These are phyloP conservation scores for Eupithecia subumbrata DNA, from an alignment of 2,888 invertebrate genomes.

Conservation along the genomic window DNA sequence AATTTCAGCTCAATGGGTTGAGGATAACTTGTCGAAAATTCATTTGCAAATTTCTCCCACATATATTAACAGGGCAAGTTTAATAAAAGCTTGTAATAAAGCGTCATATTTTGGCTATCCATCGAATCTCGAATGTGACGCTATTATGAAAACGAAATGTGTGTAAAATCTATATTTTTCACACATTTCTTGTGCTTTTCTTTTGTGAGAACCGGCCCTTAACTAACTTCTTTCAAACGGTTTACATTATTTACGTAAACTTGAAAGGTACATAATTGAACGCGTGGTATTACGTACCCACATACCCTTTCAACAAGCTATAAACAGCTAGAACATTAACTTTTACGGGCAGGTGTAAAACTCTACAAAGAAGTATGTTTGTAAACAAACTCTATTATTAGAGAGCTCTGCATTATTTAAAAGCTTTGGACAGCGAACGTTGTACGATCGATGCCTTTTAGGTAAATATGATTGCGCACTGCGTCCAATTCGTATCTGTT, in stretches of 20 bases:
- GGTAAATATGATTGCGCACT: not conserved
- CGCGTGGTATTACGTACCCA: not conserved
- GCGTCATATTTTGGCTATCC: no score
- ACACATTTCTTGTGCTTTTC: not conserved
- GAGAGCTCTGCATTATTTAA: constrained; percentile 13
- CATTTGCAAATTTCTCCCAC: no score
- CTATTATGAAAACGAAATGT: not conserved
- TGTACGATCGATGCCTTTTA: constrained; percentile 4
- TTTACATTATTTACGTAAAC: not conserved
- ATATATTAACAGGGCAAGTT: no score
- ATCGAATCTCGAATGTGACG: not conserved
- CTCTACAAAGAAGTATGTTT: constrained; percentile 18
- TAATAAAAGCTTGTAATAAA: no score
- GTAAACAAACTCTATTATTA: constrained; percentile 28
- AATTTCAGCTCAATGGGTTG: no score
- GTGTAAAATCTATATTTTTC: not conserved
- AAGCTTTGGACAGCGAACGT: not conserved
- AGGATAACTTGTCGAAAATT: no score
- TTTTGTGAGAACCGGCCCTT: not conserved
- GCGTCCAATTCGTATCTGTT: not conserved
- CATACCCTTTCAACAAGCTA: not conserved
- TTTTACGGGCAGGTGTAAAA: not conserved
- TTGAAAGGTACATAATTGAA: not conserved
- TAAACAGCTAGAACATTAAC: not conserved
- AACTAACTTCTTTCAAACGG: not conserved